Evolutionary conservation across 30 jellyfish, hydroid and myxozoan genomes (phyloP).

Genomic region (Phacellophora camtschatica): DNA sequence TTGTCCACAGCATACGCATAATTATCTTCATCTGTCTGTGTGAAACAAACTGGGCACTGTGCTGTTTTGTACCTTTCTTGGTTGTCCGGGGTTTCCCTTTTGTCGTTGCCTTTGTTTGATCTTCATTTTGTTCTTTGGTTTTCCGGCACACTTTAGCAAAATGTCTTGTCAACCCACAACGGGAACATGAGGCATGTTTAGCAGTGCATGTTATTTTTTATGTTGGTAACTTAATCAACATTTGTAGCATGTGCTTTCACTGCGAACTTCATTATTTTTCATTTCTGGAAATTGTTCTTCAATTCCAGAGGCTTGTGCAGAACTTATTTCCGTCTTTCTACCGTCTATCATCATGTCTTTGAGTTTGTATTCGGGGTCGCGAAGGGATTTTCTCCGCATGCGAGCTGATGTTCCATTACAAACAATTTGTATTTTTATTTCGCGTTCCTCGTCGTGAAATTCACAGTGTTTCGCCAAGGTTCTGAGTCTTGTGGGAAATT

Average conservation of each 20-base stretch:
- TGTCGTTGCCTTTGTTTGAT: neutral
- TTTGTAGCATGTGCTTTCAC: slow-evolving; percentile 5
- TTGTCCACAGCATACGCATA: neutral
- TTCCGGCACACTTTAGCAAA: slow-evolving; percentile 26
- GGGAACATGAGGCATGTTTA: slow-evolving; percentile 15
- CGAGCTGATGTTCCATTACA: slow-evolving; percentile 24
- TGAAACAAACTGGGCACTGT: neutral
- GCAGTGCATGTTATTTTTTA: slow-evolving; percentile 12
- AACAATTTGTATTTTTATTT: slow-evolving; percentile 31
- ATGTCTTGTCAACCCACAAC: slow-evolving; percentile 45
- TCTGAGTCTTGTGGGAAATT: slow-evolving; percentile 24
- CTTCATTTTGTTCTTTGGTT: neutral
- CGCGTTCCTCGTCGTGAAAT: too few relatives aligned
- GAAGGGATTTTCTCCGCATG: slow-evolving; percentile 37
- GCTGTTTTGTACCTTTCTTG: neutral
- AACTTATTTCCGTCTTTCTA: neutral
- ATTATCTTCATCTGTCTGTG: neutral
- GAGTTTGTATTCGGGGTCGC: slow-evolving; percentile 8
- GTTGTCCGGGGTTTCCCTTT: neutral
- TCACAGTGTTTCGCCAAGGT: slow-evolving; percentile 40
- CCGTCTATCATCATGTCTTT: slow-evolving; percentile 20
- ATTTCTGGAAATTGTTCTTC: slow-evolving; percentile 26
- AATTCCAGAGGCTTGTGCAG: slow-evolving; percentile 43
- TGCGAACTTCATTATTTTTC: slow-evolving; percentile 5
- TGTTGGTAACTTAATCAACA: slow-evolving; percentile 28